Evolutionary conservation across 2,113 vertebrate genomes (phyloP).

Genomic region (Channa maculata): DNA sequence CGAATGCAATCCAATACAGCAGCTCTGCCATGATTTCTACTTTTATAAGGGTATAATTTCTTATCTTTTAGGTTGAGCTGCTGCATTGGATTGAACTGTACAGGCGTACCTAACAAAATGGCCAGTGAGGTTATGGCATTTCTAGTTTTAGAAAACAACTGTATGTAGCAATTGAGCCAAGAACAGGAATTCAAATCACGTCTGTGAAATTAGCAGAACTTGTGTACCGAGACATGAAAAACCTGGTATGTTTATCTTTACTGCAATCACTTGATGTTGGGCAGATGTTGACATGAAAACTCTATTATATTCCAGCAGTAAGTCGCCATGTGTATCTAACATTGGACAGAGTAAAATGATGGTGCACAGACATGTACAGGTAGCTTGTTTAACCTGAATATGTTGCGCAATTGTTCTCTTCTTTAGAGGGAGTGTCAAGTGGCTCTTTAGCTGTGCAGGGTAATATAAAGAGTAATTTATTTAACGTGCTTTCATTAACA

Average conservation of each 20-base stretch:
- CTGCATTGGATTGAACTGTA: too few relatives aligned
- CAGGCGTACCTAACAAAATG: neutral
- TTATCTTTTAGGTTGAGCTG: too few relatives aligned
- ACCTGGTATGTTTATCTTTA: neutral
- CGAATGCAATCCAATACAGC: too few relatives aligned
- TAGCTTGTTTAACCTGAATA: conserved; percentile 45
- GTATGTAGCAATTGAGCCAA: neutral
- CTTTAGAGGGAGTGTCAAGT: conserved; percentile 30
- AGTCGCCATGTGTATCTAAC: neutral
- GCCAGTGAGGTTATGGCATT: neutral
- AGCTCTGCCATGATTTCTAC: too few relatives aligned
- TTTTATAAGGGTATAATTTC: too few relatives aligned
- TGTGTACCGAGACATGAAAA: too few relatives aligned
- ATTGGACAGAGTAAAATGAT: neutral
- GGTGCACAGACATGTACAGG: neutral
- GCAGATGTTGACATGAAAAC: neutral
- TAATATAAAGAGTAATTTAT: neutral
- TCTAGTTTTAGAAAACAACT: neutral
- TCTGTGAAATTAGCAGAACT: neutral
- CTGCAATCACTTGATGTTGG: neutral
- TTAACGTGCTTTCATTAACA: neutral
- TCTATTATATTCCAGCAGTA: neutral
- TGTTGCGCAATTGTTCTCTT: conserved; percentile 28
- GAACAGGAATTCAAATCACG: neutral
- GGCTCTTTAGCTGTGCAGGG: neutral